Evolutionary conservation across 2,113 vertebrate genomes (phyloP).

Genomic region (Oxyruncus cristatus): DNA sequence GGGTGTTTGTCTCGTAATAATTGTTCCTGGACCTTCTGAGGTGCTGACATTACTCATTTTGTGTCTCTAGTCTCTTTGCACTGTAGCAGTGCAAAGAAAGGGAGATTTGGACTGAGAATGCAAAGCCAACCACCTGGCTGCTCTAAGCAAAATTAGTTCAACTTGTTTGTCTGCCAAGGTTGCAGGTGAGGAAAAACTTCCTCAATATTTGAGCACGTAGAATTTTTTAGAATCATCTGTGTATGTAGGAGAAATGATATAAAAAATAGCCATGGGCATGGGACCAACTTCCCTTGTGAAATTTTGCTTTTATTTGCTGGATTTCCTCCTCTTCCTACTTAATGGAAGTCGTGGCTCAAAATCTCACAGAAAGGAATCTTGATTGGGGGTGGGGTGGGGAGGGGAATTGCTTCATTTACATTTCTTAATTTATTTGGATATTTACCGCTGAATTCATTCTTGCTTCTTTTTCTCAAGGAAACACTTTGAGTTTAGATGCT

Average conservation of each 20-base stretch:
- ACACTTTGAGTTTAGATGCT: not conserved
- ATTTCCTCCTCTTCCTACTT: not conserved
- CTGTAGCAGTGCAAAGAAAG: not conserved
- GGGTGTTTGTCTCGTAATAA: not conserved
- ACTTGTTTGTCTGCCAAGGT: not conserved
- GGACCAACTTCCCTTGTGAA: not conserved
- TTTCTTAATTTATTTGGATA: not conserved
- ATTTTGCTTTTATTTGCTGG: not conserved
- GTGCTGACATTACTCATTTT: not conserved
- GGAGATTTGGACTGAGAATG: not conserved
- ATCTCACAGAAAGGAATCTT: not conserved
- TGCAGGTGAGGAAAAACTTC: not conserved
- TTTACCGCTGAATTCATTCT: not conserved
- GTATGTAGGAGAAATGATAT: not conserved
- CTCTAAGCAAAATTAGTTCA: not conserved
- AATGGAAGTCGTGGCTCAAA: not conserved
- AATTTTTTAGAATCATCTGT: not conserved
- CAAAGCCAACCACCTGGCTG: not conserved
- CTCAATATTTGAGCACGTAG: not conserved
- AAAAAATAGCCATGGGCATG: not conserved
- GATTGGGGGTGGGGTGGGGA: not conserved
- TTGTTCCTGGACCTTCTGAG: not conserved
- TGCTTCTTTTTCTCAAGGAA: not conserved
- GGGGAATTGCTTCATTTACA: rapidly evolving
- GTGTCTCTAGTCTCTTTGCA: not conserved